phyloP scores from a whole-genome alignment of 1,140 invertebrate species.

The Subanguina moxae region DNA sequence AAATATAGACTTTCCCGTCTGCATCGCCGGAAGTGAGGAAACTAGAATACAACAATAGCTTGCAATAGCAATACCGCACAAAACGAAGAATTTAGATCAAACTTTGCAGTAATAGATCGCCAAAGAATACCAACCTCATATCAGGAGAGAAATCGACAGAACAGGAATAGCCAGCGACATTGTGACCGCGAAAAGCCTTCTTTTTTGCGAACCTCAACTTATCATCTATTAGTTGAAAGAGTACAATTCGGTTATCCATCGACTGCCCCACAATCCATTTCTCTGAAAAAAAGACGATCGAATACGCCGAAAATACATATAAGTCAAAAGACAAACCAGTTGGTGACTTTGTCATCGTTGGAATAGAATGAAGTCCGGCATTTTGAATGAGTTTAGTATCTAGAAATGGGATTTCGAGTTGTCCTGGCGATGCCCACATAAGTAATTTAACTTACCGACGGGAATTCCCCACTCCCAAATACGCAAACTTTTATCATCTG shows the following conservation, averaged over 20 bases:
- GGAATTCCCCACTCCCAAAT: constrained; percentile 91
- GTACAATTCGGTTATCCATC: constrained; percentile 98
- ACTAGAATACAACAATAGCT: constrained; percentile 64
- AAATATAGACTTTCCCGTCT: constrained; percentile 95
- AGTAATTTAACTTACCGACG: too few relatives aligned
- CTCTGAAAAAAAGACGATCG: constrained; percentile 53
- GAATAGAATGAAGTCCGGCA: constrained; percentile 98
- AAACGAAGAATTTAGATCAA: too few relatives aligned
- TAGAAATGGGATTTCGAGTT: constrained; percentile 62
- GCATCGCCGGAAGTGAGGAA: constrained; percentile 98
- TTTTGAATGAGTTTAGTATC: constrained; percentile 99
- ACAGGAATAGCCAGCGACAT: constrained; percentile 97
- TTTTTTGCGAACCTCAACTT: constrained; percentile 82
- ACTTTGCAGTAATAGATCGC: too few relatives aligned
- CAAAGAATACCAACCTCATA: constrained; percentile 72
- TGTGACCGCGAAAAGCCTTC: constrained; percentile 95
- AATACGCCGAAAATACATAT: neutral
- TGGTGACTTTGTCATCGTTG: constrained; percentile 83
- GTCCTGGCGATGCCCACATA: too few relatives aligned
- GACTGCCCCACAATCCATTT: constrained; percentile 99
- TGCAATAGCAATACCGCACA: too few relatives aligned
- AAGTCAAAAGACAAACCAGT: constrained; percentile 68
- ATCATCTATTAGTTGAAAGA: constrained; percentile 88
- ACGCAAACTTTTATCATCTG: constrained; percentile 94
- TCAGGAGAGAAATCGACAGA: constrained; percentile 94